Evolutionary conservation across 2,797 vertebrate genomes (phyloP).

Genomic region (Urocyon cinereoargenteus): DNA sequence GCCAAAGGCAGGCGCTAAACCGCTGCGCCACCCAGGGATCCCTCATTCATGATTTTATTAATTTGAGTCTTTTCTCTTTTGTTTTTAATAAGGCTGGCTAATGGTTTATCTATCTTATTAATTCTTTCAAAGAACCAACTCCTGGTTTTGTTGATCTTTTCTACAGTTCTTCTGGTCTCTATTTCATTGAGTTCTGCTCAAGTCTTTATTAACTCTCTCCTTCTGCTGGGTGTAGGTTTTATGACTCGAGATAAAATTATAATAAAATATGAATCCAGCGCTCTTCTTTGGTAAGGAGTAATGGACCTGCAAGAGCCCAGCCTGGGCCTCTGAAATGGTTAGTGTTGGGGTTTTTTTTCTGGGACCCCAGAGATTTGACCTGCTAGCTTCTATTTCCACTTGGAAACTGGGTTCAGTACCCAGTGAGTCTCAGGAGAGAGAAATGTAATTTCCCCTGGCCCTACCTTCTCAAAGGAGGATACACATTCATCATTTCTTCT

Average conservation of each 20-base stretch:
- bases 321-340: neutral
- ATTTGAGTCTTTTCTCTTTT: no score
- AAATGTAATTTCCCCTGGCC: neutral
- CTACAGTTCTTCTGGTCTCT: no score
- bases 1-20: no score
- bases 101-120: no score
- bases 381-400: neutral
- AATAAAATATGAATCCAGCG: neutral
- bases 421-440: neutral
- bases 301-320: neutral
- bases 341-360: neutral
- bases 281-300: neutral
- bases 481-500: neutral
- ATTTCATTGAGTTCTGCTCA: no score
- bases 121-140: no score
- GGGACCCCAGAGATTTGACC: neutral
- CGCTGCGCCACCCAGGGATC: no score
- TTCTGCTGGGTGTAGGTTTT: no score
- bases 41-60: no score
- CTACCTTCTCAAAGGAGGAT: neutral
- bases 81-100: no score
- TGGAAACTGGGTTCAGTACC: neutral
- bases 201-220: no score
- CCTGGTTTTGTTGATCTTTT: no score
- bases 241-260: neutral